Conservation (phyloP, 2,888 invertebrate genomes). For the Tiliacea citrago region DNA sequence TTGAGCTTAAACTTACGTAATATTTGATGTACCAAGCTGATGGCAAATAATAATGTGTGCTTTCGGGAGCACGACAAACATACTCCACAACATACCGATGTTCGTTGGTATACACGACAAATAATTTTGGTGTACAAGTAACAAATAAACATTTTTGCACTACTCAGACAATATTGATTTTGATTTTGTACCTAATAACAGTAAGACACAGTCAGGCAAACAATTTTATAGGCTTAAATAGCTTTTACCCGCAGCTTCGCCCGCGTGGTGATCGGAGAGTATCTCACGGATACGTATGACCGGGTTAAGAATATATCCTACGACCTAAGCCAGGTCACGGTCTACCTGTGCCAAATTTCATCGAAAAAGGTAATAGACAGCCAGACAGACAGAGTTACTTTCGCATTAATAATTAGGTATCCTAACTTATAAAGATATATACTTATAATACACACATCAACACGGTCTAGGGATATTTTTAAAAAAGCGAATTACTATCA, state of each 20-base stretch:
- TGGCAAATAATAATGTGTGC: slow-evolving; percentile 46
- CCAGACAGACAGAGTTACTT: too few species aligned
- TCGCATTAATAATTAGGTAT: too few species aligned
- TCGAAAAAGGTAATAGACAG: too few species aligned
- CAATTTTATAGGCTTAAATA: background rate
- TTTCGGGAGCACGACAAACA: slow-evolving; percentile 16
- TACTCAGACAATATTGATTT: too few species aligned
- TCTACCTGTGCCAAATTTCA: too few species aligned
- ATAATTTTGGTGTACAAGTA: background rate
- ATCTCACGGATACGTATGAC: too few species aligned
- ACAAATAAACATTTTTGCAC: background rate
- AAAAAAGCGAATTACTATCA: too few species aligned
- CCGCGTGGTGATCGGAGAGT: background rate
- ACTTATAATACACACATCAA: too few species aligned
- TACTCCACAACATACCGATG: slow-evolving; percentile 11
- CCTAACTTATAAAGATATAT: too few species aligned
- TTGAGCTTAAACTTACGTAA: slow-evolving; percentile 28
- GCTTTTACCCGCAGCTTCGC: background rate
- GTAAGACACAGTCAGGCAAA: background rate
- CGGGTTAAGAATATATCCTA: too few species aligned
- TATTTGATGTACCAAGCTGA: slow-evolving; percentile 42
- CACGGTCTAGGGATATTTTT: too few species aligned
- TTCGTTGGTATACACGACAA: background rate
- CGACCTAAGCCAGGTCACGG: too few species aligned
- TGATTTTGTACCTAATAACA: background rate